A percentile compares a stretch with the other conserved stretches of the same genome.
Evolutionary conservation across 2,797 vertebrate genomes (phyloP).

Genomic region (Furcifer pardalis): DNA sequence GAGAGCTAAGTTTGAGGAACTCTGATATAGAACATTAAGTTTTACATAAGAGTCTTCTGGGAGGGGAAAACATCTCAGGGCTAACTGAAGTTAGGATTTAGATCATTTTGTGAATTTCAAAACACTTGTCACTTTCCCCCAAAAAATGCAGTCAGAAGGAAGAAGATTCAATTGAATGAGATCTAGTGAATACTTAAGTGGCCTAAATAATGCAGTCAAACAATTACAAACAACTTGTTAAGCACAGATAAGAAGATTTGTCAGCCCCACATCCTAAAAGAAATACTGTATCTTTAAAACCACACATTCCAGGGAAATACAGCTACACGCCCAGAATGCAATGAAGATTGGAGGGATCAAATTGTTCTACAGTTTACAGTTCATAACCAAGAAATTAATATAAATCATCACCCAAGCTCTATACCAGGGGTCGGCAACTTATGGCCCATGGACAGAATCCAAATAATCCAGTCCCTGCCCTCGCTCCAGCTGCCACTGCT

Average conservation of each 20-base stretch:
- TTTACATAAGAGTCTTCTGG: no score
- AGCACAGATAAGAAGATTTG: neutral
- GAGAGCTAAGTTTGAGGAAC: no score
- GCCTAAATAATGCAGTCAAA: neutral
- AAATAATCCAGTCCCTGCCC: no score
- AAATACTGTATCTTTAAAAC: neutral
- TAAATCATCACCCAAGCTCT: constrained; percentile 33
- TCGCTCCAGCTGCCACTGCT: no score
- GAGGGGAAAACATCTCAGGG: no score
- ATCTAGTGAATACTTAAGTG: neutral
- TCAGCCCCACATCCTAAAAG: neutral
- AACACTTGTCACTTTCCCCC: neutral
- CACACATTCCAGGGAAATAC: neutral
- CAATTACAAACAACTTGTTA: neutral
- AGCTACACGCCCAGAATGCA: constrained; percentile 1
- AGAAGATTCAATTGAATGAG: neutral
- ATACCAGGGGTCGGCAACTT: no score
- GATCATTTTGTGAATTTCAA: neutral
- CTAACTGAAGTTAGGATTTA: neutral
- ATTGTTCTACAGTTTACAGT: neutral
- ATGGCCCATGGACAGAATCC: no score
- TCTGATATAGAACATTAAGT: neutral
- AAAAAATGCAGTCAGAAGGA: neutral
- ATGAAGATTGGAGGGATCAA: neutral
- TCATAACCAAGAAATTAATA: constrained; percentile 5